Evolutionary conservation across 2,888 invertebrate species (phyloP).

Genomic region (Epistrophe grossulariae): DNA sequence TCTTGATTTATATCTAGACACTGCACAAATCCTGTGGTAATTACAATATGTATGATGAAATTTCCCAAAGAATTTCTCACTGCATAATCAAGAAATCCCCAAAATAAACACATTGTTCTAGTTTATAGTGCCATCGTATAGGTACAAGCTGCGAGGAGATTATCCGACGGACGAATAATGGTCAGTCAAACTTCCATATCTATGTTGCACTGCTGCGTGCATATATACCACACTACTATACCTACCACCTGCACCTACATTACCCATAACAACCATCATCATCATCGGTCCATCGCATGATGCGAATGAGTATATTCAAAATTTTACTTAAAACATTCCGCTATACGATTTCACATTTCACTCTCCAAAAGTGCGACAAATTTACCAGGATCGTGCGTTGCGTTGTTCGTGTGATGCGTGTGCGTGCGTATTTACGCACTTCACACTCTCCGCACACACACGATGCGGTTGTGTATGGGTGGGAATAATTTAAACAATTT

Average conservation of each 20-base stretch:
- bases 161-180: slow-evolving; percentile 54
- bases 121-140: neutral
- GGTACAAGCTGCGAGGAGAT: slow-evolving; percentile 41
- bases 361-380: slow-evolving; percentile 73
- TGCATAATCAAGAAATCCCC: slow-evolving; percentile 67
- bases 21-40: neutral
- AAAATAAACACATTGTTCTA: slow-evolving; percentile 41
- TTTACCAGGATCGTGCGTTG: slow-evolving; percentile 67
- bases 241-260: neutral
- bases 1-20: neutral
- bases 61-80: slow-evolving; percentile 49
- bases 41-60: slow-evolving; percentile 8
- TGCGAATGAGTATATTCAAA: slow-evolving; percentile 8
- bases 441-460: slow-evolving; percentile 67
- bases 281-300: neutral
- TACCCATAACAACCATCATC: neutral
- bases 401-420: slow-evolving; percentile 57
- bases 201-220: neutral
- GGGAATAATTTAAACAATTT: slow-evolving; percentile 75
- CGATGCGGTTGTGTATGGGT: slow-evolving; percentile 75
- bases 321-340: slow-evolving; percentile 37
- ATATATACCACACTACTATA: neutral
- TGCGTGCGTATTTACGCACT: slow-evolving; percentile 58
- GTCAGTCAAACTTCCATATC: neutral
- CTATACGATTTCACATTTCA: slow-evolving; percentile 64